These are phyloP conservation scores for Echinometra lucunter DNA, from an alignment of 53 echinoderm and acorn worm species.

Conservation along the genomic window DNA sequence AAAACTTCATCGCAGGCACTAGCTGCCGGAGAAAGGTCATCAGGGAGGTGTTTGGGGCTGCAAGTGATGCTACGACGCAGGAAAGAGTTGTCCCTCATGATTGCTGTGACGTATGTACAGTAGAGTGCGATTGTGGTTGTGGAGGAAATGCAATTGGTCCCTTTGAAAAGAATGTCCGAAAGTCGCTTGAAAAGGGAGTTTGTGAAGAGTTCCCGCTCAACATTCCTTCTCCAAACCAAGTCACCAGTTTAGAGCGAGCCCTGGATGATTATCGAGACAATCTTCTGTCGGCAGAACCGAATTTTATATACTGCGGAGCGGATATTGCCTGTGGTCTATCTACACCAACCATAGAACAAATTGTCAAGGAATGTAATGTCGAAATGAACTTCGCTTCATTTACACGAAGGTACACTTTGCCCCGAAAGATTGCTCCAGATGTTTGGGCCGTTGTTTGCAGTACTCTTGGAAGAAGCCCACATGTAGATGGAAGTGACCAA, in stretches of 20 bases:
- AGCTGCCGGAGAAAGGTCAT: slow-evolving; percentile 34
- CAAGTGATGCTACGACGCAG: neutral
- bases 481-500: neutral
- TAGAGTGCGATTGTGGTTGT: neutral
- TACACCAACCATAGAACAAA: neutral
- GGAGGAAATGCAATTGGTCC: neutral
- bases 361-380: slow-evolving; percentile 20
- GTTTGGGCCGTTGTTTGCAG: slow-evolving; percentile 4
- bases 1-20: slow-evolving; percentile 29
- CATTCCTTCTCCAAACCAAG: neutral
- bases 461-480: neutral
- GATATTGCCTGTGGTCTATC: slow-evolving; percentile 40
- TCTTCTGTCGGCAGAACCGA: neutral
- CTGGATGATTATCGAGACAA: neutral
- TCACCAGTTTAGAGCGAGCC: neutral
- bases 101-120: neutral
- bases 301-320: slow-evolving; percentile 26
- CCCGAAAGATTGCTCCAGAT: neutral
- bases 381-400: neutral
- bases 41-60: neutral
- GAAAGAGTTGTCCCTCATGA: neutral
- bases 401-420: neutral
- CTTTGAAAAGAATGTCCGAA: neutral
- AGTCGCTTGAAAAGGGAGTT: neutral
- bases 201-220: neutral